Conservation (phyloP, 1,140 invertebrate genomes). For the Vollenhovia emeryi region DNA sequence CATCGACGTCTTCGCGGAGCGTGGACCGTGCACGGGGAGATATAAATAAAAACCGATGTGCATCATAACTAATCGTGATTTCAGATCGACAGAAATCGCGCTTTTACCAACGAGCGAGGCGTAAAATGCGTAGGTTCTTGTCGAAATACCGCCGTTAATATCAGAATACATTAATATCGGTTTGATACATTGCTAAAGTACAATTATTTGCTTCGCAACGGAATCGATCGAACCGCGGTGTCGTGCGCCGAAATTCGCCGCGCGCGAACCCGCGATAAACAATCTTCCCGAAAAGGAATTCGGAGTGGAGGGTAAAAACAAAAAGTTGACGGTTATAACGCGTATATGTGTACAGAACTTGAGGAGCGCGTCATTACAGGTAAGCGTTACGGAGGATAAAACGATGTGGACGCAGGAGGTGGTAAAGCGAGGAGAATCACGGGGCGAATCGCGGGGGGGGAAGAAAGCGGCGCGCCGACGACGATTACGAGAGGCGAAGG, state of each 20-base stretch:
- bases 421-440: slow-evolving; percentile 30
- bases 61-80: not conserved
- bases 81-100: not conserved
- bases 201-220: not conserved
- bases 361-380: slow-evolving; percentile 9
- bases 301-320: not conserved
- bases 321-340: not conserved
- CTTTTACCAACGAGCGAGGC: no score
- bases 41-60: not conserved
- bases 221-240: not conserved
- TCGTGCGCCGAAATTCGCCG: not conserved
- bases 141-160: not conserved
- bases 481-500: slow-evolving; percentile 43
- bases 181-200: not conserved
- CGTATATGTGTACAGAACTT: not conserved
- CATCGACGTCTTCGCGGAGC: not conserved
- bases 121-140: not conserved
- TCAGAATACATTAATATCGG: no score
- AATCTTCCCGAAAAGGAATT: not conserved
- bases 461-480: slow-evolving; percentile 14
- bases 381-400: slow-evolving; percentile 16
- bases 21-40: not conserved
- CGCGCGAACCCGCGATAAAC: not conserved
- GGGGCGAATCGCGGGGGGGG: not conserved
- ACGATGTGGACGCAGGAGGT: slow-evolving; percentile 20